Percentiles rank a stretch among this genome's conserved stretches.
These are phyloP conservation scores for Zaprionus africanus DNA, from an alignment of 1,140 invertebrate genomes.

Conservation along the genomic window DNA sequence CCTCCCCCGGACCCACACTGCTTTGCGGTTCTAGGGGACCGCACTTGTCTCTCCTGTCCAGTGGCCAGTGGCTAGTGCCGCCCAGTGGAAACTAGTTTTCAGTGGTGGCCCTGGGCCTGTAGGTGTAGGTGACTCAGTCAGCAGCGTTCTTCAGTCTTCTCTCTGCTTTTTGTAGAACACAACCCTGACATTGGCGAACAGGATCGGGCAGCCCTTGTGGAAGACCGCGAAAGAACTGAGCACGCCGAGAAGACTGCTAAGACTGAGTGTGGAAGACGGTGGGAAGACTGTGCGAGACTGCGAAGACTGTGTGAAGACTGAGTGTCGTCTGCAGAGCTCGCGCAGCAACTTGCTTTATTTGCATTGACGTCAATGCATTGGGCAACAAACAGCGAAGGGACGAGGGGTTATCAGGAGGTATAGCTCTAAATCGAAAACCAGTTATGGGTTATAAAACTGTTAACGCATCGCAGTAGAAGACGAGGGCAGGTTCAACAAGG, in stretches of 20 bases:
- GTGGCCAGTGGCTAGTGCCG: background rate
- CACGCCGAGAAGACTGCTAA: slow-evolving; percentile 12
- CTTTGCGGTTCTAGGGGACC: background rate
- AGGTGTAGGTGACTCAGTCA: slow-evolving; percentile 61
- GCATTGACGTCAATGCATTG: slow-evolving; percentile 77
- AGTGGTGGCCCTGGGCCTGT: slow-evolving; percentile 28
- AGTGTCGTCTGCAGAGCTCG: slow-evolving; percentile 21
- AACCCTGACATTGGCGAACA: slow-evolving; percentile 71
- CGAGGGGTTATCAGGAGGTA: slow-evolving; percentile 18
- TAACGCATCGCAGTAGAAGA: slow-evolving; percentile 38
- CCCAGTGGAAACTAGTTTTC: slow-evolving; percentile 59
- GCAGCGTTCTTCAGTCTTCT: slow-evolving; percentile 28
- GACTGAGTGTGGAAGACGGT: background rate
- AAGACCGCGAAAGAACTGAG: background rate
- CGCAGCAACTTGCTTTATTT: slow-evolving; percentile 62
- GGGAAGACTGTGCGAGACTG: slow-evolving; percentile 13
- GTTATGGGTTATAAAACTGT: slow-evolving; percentile 51
- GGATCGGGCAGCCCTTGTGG: slow-evolving; percentile 34
- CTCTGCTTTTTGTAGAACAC: slow-evolving; percentile 58
- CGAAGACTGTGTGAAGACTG: background rate
- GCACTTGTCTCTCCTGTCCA: slow-evolving; percentile 24
- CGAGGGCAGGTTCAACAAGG: slow-evolving; percentile 12
- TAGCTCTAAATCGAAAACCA: slow-evolving; percentile 45
- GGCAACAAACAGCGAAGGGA: slow-evolving; percentile 1
- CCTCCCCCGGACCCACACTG: background rate